A percentile compares a stretch with the other conserved stretches of the same genome.
phyloP scores from a whole-genome alignment of 2,888 invertebrate genomes.

The Tillus elongatus region DNA sequence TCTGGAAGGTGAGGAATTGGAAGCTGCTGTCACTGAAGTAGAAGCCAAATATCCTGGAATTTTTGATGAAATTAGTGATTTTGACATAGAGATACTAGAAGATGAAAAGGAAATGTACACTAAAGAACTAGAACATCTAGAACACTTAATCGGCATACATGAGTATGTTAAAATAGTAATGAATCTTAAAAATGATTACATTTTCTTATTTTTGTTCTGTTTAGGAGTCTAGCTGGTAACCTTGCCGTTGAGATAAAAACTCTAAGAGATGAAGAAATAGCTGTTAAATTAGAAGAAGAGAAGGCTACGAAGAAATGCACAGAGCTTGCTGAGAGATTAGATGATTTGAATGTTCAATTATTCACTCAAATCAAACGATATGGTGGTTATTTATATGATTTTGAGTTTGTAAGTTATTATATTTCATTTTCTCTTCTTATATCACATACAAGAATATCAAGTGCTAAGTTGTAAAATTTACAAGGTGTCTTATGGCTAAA shows the following conservation, averaged over 20 bases:
- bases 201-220: too few species aligned
- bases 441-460: too few species aligned
- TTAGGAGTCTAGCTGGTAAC: too few species aligned
- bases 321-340: constrained; percentile 21
- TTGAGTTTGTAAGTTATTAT: constrained; percentile 21
- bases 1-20: constrained; percentile 17
- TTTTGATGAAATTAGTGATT: constrained; percentile 25
- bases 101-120: constrained; percentile 23
- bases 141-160: constrained; percentile 11
- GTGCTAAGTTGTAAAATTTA: too few species aligned
- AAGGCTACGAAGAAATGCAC: constrained; percentile 24
- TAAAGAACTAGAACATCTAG: constrained; percentile 17
- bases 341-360: constrained; percentile 20
- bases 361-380: constrained; percentile 14
- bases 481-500: too few species aligned
- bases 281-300: constrained; percentile 20
- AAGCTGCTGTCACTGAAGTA: constrained; percentile 20
- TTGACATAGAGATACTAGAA: constrained; percentile 26
- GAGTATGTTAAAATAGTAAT: constrained; percentile 12
- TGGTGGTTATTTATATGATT: constrained; percentile 22
- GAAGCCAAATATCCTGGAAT: constrained; percentile 25
- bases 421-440: too few species aligned
- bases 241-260: constrained; percentile 21
- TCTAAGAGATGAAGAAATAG: constrained; percentile 22
- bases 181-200: too few species aligned